Conservation (phyloP, 2,888 invertebrate species). For the Gortyna flavago region DNA sequence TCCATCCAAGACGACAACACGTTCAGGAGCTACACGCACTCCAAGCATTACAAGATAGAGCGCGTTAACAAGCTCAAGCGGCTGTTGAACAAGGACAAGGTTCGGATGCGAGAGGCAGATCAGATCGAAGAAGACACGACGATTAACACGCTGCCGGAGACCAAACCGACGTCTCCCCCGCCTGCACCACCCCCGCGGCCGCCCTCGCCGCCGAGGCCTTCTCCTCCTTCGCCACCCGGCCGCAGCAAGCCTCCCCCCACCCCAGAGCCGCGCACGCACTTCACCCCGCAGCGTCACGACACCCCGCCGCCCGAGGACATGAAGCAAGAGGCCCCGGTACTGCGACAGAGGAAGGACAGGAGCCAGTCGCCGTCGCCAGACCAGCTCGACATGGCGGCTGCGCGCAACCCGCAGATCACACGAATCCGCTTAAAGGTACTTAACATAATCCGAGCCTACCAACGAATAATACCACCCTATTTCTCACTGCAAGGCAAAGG, state of each 20-base stretch:
- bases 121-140: background rate
- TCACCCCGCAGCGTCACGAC: background rate
- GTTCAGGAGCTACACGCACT: conserved; percentile 7
- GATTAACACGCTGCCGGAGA: background rate
- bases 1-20: background rate
- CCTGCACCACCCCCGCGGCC: background rate
- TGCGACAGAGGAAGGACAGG: background rate
- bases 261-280: no score
- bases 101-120: background rate
- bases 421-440: conserved; percentile 71
- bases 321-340: no score
- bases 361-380: conserved; percentile 53
- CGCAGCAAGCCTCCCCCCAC: no score
- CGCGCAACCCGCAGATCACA: conserved; percentile 70
- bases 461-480: background rate
- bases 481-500: background rate
- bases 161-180: background rate
- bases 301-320: background rate
- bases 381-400: conserved; percentile 80
- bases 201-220: background rate
- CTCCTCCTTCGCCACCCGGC: background rate
- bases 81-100: conserved; percentile 20
- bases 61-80: conserved; percentile 39
- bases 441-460: background rate
- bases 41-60: conserved; percentile 7